Evolutionary conservation across 2,888 invertebrate genomes (phyloP).

Genomic region (Herminia tarsipennalis): DNA sequence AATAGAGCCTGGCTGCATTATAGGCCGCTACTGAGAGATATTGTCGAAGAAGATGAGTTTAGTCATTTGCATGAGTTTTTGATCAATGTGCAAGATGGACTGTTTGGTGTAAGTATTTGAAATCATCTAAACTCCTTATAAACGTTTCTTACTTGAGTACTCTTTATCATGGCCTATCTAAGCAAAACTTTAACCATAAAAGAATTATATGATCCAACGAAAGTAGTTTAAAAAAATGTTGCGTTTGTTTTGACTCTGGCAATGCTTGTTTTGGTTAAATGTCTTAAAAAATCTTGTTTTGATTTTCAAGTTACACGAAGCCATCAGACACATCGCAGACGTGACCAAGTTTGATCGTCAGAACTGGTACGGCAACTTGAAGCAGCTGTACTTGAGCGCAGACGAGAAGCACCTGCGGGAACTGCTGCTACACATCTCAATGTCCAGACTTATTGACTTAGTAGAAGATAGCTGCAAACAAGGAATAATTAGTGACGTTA

Average conservation of each 20-base stretch:
- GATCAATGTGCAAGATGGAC: slow-evolving; percentile 38
- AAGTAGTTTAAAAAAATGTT: too few species aligned
- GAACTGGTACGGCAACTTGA: slow-evolving; percentile 61
- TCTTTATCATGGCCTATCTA: too few species aligned
- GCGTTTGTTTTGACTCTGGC: too few species aligned
- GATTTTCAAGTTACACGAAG: slow-evolving; percentile 65
- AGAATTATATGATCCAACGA: too few species aligned
- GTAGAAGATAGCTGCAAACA: slow-evolving; percentile 56
- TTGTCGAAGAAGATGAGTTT: slow-evolving; percentile 13
- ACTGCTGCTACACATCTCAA: slow-evolving; percentile 58
- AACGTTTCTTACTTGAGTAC: too few species aligned
- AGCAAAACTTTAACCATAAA: too few species aligned
- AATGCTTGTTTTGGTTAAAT: too few species aligned
- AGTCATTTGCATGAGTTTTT: slow-evolving; percentile 45
- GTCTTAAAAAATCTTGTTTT: too few species aligned
- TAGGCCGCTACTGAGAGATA: slow-evolving; percentile 11
- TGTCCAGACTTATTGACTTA: slow-evolving; percentile 51
- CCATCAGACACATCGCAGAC: slow-evolving; percentile 59
- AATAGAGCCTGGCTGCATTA: slow-evolving; percentile 42
- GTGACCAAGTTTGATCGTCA: slow-evolving; percentile 60
- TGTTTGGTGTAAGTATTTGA: slow-evolving; percentile 67
- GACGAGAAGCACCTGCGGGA: slow-evolving; percentile 47
- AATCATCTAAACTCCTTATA: too few species aligned
- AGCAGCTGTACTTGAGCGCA: slow-evolving; percentile 53
- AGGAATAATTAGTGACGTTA: slow-evolving; percentile 51